Base-by-base conservation (phyloP, 2,113 vertebrate genomes). In the Eulacestoma nigropectus region DNA sequence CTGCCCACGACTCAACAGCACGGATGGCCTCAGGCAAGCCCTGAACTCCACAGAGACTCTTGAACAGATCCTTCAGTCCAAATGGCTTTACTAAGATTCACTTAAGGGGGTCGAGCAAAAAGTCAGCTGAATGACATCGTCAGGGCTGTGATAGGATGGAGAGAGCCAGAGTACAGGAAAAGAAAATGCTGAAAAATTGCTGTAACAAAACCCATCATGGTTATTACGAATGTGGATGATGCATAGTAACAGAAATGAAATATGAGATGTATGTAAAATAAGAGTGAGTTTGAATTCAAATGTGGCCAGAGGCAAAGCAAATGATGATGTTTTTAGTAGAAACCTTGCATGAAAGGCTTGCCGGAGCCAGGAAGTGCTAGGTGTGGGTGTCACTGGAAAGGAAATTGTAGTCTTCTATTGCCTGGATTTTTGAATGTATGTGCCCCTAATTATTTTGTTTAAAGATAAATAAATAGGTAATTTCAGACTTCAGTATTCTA, bases 1-100 rank as follows among this genome's bases (percentile, higher is more conserved):
- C 63, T 1, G 0, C 2, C 0, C 3, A 2, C 0, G 0, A 9
- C 47, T 76, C 35, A 69, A 10, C 16, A 27, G 72, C 83, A 33
- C 0, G 0, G 39, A 15, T 30, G 60, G 65, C 60, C 55, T 79
- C 52, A 27, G 67, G 67, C 27, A 4, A 7, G 22, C 55, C 67
- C 67, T 16, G 2, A 52, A 19, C 41, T 69, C 67, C 5, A 6
- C 41, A 53, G 35, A 69, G 50, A 57, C 59, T 53, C 47, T 33
- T 39, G 50, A 30, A 70, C 72, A 74, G 39, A 25, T 72, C 42
- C 68, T 13, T 4, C 29, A 15, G 39, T 35, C 70, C 50, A 62
- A 69, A 74, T 12, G 37, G 6, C 60, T 80, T 80, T 57, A 18
- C 25, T 42, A 33, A 42, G 37, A 47, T 44, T 69, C 3, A 2